These are phyloP conservation scores for Meleagris gallopavo DNA, from an alignment of 2,113 vertebrate genomes.

Conservation along the genomic window DNA sequence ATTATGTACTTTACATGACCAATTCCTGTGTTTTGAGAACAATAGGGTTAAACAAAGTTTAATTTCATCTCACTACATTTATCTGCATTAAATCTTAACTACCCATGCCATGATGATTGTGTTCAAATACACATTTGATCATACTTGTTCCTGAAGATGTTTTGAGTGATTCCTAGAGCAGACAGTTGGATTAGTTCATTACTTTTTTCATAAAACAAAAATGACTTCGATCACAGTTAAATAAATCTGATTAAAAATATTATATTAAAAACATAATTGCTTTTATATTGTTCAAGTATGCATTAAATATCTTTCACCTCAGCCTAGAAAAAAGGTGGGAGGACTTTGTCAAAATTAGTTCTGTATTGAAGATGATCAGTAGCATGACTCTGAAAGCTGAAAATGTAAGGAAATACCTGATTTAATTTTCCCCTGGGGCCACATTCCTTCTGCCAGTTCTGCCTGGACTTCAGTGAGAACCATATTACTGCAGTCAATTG, in stretches of 20 bases:
- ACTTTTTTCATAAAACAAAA: background rate
- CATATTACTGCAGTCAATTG: accelerated
- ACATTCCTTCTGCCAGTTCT: background rate
- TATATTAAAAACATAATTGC: background rate
- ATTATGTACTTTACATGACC: background rate
- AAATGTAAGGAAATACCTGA: background rate
- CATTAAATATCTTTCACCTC: background rate
- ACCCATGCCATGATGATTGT: background rate
- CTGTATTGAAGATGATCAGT: background rate
- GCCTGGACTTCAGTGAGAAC: background rate
- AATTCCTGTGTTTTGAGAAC: background rate
- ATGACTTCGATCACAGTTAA: background rate
- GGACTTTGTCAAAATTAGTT: background rate
- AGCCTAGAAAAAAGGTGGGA: background rate
- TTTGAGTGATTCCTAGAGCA: background rate
- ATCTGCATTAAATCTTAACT: background rate
- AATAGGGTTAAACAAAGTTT: too few relatives aligned
- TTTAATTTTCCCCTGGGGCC: background rate
- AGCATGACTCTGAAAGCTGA: background rate
- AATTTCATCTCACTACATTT: background rate
- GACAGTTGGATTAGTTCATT: background rate
- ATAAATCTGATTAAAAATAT: background rate
- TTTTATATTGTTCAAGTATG: background rate
- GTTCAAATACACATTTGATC: background rate
- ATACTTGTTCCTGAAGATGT: background rate